These are phyloP conservation scores for Fringilla coelebs DNA, from an alignment of 2,797 vertebrate species.

Conservation along the genomic window DNA sequence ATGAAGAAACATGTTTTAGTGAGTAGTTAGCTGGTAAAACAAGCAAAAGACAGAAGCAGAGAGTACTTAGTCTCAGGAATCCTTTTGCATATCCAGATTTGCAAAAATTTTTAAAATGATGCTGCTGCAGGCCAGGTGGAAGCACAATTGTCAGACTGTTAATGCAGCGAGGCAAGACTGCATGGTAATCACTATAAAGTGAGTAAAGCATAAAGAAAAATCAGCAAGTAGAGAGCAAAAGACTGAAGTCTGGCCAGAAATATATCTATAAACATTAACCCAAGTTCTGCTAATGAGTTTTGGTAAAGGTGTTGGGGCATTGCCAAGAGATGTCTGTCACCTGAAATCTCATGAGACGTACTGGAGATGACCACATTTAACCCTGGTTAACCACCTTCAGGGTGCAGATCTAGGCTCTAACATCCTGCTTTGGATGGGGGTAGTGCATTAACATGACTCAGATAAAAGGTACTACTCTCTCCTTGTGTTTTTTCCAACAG, in stretches of 20 bases:
- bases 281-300: neutral
- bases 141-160: rapidly evolving
- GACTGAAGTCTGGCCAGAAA: neutral
- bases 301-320: neutral
- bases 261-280: rapidly evolving
- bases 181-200: neutral
- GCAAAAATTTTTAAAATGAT: neutral
- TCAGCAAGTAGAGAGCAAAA: neutral
- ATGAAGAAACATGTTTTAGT: neutral
- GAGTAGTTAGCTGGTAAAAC: rapidly evolving
- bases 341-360: neutral
- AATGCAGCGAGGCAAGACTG: neutral
- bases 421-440: neutral
- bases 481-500: neutral
- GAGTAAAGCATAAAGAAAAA: neutral
- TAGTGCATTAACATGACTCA: neutral
- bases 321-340: neutral
- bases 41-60: neutral
- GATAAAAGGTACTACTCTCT: neutral
- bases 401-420: neutral
- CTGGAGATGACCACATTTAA: too few species aligned
- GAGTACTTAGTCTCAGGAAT: neutral
- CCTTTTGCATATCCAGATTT: neutral
- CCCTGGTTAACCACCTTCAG: rapidly evolving
- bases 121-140: neutral